Evolutionary conservation across 2,888 invertebrate species (phyloP).

Genomic region (Drosophila austrosaltans): DNA sequence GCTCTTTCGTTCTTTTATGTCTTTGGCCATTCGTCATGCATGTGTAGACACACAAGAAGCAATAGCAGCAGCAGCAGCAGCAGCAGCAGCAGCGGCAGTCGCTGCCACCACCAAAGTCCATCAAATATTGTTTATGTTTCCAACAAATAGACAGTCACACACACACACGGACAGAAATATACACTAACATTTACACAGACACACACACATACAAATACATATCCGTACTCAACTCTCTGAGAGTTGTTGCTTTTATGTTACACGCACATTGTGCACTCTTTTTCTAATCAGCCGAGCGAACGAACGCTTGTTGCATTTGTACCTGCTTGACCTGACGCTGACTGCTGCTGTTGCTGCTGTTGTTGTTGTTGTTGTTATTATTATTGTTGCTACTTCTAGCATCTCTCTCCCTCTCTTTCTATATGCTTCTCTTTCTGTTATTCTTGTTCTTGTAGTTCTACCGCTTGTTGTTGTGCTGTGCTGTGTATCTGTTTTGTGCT

Average conservation of each 20-base stretch:
- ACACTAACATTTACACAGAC: conserved; percentile 33
- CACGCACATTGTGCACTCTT: conserved; percentile 72
- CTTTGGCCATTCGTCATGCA: conserved; percentile 66
- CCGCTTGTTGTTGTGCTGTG: conserved; percentile 43
- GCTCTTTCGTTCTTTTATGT: no score
- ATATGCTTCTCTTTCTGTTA: conserved; percentile 24
- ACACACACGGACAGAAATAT: neutral
- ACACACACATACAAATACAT: conserved; percentile 21
- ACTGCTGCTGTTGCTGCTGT: conserved; percentile 2
- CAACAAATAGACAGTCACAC: conserved; percentile 57
- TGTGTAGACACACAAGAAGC: conserved; percentile 70
- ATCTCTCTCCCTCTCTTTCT: conserved; percentile 12
- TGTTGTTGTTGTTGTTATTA: conserved; percentile 14
- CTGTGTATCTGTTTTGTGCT: conserved; percentile 48
- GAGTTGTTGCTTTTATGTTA: conserved; percentile 17
- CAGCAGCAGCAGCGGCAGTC: conserved; percentile 31
- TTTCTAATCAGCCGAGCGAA: conserved; percentile 74
- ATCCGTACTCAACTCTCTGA: neutral
- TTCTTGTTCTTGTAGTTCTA: conserved; percentile 34
- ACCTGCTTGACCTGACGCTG: conserved; percentile 71
- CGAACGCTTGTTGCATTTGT: conserved; percentile 76
- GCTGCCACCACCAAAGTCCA: conserved; percentile 42
- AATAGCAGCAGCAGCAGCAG: conserved; percentile 21
- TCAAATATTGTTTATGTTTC: conserved; percentile 77
- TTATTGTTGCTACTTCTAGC: conserved; percentile 26